Base-by-base conservation (phyloP, 2,113 vertebrate species). In the Apodemus sylvaticus region DNA sequence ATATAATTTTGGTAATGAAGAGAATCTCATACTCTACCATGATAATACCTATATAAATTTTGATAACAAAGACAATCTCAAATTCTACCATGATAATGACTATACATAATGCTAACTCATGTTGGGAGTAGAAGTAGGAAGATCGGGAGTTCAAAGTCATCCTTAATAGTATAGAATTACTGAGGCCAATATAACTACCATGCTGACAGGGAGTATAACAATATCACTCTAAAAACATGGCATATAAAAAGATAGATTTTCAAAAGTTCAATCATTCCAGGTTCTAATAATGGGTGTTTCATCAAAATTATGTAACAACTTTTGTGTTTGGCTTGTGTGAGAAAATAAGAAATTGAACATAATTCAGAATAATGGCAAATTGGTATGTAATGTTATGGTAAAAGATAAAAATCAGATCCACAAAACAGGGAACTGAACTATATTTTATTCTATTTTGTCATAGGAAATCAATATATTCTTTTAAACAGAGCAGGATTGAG, bases 211-310 rank as follows among this genome's bases (percentile, higher is more conserved):
- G 39, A 31, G 2, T 51, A 7, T 3, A 36, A 36, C 19, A 68
- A 17, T 45, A 34, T 39, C 3, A 51, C 19, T 88, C 39, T 60
- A 79, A 53, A 83, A 78, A 60, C 13, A 7, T 34, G 31, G 31
- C 24, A 53, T 64, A 3, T 58, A 70, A 62, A 26, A 6, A 70
- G 62, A 11, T 7, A 81, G 34, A 29, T 91, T 93, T 68, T 70
- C n/a, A 78, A 73, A 31, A 26, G 1, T 29, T 86, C 11, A 53
- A 3, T 76, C 20, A 60, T 73, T 48, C 11, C 11, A 79, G 78
- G 3, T 89, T 96, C 90, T 55, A 85, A 53, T 58, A 39, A 91
- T 79, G 34, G 71, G 11, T 53, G 53, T 93, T 76, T 14, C 39
- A 86, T 19, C 29, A 53, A 66, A 19, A 29, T 60, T 8, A 4